Evolutionary conservation across 2,113 vertebrate genomes (phyloP).

Genomic region (Nothobranchius kuhntae): DNA sequence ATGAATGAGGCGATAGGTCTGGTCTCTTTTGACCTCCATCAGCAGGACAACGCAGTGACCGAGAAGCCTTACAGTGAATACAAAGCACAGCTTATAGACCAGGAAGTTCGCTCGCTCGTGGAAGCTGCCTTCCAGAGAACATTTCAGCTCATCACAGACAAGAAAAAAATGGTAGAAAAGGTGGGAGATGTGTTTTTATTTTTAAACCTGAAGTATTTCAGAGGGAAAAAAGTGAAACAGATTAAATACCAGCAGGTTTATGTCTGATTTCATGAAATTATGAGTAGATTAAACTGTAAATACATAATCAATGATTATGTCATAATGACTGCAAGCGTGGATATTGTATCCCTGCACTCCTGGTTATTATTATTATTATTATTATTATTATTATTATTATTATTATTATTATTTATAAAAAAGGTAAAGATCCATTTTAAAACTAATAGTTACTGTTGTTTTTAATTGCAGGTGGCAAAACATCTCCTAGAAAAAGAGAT

Average conservation of each 20-base stretch:
- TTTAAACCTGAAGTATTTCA: no score
- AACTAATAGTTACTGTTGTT: background rate
- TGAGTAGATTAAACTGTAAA: no score
- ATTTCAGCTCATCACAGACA: slow-evolving; percentile 78
- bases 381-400: no score
- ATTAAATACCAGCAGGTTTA: no score
- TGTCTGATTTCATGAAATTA: no score
- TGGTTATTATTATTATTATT: no score
- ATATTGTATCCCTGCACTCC: no score
- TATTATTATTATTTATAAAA: no score
- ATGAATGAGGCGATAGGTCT: slow-evolving; percentile 95
- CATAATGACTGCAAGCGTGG: no score
- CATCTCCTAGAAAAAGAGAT: slow-evolving; percentile 90
- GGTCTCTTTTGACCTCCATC: slow-evolving; percentile 92
- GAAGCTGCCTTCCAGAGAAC: slow-evolving; percentile 76
- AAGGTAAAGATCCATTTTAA: no score
- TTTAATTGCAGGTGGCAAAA: slow-evolving; percentile 87
- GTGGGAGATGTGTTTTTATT: slow-evolving; percentile 61
- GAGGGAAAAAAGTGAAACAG: no score
- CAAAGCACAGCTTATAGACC: slow-evolving; percentile 78
- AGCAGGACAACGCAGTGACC: slow-evolving; percentile 84
- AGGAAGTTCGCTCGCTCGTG: slow-evolving; percentile 80
- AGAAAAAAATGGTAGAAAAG: slow-evolving; percentile 92
- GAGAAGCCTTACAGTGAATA: slow-evolving; percentile 93
- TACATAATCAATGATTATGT: no score